Evolutionary conservation across 2,113 vertebrate genomes (phyloP), one percentile per base, ranked within the genome.

Genomic region (Osmerus mordax): DNA sequence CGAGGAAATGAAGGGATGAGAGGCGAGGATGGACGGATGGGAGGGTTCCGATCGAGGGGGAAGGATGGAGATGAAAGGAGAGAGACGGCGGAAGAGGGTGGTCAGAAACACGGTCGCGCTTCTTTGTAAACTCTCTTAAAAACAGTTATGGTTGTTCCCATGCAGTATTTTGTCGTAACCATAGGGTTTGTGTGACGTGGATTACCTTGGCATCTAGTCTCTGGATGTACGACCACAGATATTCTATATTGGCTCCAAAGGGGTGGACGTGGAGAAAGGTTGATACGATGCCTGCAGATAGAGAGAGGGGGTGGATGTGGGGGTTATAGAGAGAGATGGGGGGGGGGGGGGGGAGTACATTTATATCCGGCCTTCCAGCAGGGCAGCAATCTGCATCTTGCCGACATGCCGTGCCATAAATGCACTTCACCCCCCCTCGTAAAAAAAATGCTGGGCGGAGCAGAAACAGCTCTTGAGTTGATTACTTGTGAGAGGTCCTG

Each of bases 251-350:
- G 60, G 97, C 96, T 79, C 96, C 96, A 11, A 99, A 99, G 8
- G 97, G 97, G 77, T 99, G 97, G 25, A 98, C 96, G 0, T 99
- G 96, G 67, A 98, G 96, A 89, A 99, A 99, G 4, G 96, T 97
- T 12, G 96, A 98, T 83, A 98, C 96, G 75, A 99, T 93, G 73
- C 97, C 97, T 99, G 90, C 19, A 77, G 82, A 79, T 82, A 85
- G 87, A 81, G 23, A 23, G 23, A n/a, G 70, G 21, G 0, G 75
- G 32, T 77, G 41, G 70, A 28, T 4, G 47, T 18, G n/a, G 41
- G 3, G 16, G 18, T 56, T 8, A 2, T 15, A 36, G 62, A 25
- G 68, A 56, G 2, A 56, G 18, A 55, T 7, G 51, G 47, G 14
- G 16, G 4, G 23, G 18, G 29, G 64, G 32, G 25, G 41, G 4